A percentile compares a stretch with the other conserved stretches of the same genome.
These are phyloP conservation scores for Grantiella picta DNA, from an alignment of 2,113 vertebrate species.

Conservation along the genomic window DNA sequence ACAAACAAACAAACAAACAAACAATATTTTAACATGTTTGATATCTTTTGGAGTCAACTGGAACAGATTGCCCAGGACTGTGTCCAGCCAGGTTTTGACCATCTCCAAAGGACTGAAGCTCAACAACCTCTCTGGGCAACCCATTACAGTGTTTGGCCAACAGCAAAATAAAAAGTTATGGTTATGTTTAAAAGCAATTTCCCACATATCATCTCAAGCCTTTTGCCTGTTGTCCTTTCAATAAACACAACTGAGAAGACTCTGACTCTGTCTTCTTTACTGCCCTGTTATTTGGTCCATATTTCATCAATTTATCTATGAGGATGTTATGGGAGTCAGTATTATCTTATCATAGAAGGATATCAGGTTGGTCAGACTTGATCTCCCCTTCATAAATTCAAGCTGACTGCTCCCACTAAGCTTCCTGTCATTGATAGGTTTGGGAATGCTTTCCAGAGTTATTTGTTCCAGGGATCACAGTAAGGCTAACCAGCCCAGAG, in stretches of 20 bases:
- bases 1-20: neutral
- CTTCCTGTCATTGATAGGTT: neutral
- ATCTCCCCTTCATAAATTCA: neutral
- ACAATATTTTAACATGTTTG: neutral
- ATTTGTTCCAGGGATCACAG: neutral
- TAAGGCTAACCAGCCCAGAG: neutral
- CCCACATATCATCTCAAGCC: neutral
- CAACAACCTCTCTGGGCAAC: neutral
- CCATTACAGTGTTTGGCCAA: neutral
- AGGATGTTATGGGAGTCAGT: neutral
- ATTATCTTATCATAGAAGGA: neutral
- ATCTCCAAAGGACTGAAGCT: neutral
- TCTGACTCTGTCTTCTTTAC: neutral
- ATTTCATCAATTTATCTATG: neutral
- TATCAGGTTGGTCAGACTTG: neutral
- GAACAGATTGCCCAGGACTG: neutral
- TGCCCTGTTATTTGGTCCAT: neutral
- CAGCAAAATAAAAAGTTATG: neutral
- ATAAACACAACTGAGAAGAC: neutral
- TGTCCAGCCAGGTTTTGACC: neutral
- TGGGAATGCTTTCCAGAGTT: neutral
- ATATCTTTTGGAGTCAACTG: neutral
- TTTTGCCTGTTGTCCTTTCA: neutral
- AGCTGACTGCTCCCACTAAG: neutral
- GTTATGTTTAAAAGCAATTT: neutral